A percentile compares a stretch with the other conserved stretches of the same genome.
Conservation (phyloP, 2,797 vertebrate genomes). For the Silurus lanzhouensis region DNA sequence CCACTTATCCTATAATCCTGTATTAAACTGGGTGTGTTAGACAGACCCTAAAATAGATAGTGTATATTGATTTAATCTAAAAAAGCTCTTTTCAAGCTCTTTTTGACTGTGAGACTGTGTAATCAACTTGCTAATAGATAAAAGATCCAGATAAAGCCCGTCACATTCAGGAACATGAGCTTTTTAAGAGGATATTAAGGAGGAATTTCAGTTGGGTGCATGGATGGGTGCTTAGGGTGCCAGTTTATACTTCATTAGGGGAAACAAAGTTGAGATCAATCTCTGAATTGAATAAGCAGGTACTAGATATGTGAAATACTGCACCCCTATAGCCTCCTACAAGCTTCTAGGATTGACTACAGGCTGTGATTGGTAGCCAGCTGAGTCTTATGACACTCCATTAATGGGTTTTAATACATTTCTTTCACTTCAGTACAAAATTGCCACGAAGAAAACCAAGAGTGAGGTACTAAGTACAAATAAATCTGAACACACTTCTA, state of each 20-base stretch:
- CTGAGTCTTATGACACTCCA: background rate
- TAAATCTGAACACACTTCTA: background rate
- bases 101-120: background rate
- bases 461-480: background rate
- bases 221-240: background rate
- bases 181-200: background rate
- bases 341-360: background rate
- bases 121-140: background rate
- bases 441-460: background rate
- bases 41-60: slow-evolving; percentile 3
- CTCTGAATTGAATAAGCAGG: background rate
- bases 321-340: background rate
- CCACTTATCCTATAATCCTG: slow-evolving; percentile 13
- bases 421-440: background rate
- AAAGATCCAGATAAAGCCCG: background rate
- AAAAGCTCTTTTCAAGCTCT: background rate
- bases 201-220: background rate
- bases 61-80: background rate
- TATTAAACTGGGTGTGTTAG: background rate
- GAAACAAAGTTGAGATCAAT: background rate
- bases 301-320: background rate
- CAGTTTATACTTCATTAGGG: background rate
- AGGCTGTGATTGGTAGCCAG: background rate
- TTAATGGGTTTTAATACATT: background rate
- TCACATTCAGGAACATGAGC: background rate